Base-by-base conservation (phyloP, 2,797 vertebrate genomes). In the Helarctos malayanus region DNA sequence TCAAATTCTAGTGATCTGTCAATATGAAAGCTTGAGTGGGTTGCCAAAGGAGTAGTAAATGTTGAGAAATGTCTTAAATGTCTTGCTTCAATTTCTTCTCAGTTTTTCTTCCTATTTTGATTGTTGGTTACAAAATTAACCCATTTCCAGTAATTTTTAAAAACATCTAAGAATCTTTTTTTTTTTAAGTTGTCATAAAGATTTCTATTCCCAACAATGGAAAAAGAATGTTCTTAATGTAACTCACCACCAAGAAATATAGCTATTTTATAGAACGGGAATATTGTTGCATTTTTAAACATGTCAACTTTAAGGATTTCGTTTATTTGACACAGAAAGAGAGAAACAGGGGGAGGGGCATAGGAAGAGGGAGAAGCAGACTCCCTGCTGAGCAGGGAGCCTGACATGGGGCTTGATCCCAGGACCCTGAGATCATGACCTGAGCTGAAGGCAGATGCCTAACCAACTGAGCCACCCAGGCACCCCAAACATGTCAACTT, bases 1-100 rank as follows among this genome's bases (percentile, higher is more conserved):
- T 73, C 59, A 94, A 56, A 75, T 96, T 88, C 27, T 52, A n/a
- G 49, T 73, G 27, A 88, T 84, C 63, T 94, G 56, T 96, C 38
- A 65, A 45, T 88, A 18, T 76, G 84, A 61, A 59, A 88, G 32
- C 65, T 79, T 35, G 61, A 73, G 23, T 75, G 38, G 7, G 27
- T 78, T 93, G 49, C 63, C 57, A 81, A 61, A 87, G 84, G 82
- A 61, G 14, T 82, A 63, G 41, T 82, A 45, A 88, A 68, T 63
- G 27, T 87, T 90, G 84, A 94, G 54, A 85, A 88, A 84, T 35
- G 35, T 63, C n/a, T 56, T 52, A 35, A 85, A 93, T 80, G 7
- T 65, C 88, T 85, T 75, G 38, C 52, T 81, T 82, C 18, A 0
- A 41, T 95, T 63, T 89, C 57, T 80, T 89, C 21, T 23, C 56